These are phyloP conservation scores for Ammodytes marinus DNA, from an alignment of 2,113 vertebrate genomes.

Conservation along the genomic window DNA sequence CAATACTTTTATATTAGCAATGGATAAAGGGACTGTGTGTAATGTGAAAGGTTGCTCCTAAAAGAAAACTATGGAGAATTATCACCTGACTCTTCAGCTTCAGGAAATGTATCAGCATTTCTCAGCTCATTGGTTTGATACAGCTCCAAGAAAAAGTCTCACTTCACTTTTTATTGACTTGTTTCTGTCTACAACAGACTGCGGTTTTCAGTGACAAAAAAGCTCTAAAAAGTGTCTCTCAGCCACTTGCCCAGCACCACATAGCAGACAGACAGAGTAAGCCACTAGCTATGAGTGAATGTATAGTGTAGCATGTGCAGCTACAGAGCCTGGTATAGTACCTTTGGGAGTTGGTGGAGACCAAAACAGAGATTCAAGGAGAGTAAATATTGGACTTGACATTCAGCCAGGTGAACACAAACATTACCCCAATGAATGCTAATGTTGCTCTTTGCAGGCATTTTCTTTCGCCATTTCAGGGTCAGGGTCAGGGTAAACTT, in stretches of 20 bases:
- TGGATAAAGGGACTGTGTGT: constrained; percentile 15
- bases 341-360: no score
- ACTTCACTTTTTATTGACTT: not conserved
- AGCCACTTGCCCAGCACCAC: not conserved
- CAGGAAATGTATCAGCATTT: not conserved
- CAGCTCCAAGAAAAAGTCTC: not conserved
- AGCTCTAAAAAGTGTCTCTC: not conserved
- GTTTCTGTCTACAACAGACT: not conserved
- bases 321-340: not conserved
- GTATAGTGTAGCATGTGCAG: not conserved
- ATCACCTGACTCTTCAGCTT: not conserved
- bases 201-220: not conserved
- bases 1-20: constrained; percentile 29
- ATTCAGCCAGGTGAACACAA: not conserved
- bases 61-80: constrained; percentile 20
- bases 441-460: no score
- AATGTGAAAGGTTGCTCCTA: constrained; percentile 27
- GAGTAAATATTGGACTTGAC: not conserved
- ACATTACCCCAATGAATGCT: no score
- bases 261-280: not conserved
- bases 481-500: no score
- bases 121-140: constrained; percentile 11
- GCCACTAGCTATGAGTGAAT: not conserved
- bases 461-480: no score
- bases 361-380: no score